Conservation (phyloP, 2,888 invertebrate species). For the Apoderus coryli region DNA sequence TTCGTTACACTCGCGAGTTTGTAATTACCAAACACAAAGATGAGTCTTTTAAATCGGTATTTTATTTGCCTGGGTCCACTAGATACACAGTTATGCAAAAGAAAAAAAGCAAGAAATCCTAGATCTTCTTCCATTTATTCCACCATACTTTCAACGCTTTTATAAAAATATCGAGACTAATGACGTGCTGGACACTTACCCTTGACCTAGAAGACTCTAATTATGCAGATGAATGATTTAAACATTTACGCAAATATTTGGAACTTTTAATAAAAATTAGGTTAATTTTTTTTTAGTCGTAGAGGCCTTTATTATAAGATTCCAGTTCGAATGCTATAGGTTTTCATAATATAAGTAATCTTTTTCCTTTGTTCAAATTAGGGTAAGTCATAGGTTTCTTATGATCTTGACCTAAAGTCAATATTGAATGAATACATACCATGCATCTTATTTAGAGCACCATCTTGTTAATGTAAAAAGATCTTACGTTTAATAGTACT, state of each 20-base stretch:
- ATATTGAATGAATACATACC: slow-evolving; percentile 1
- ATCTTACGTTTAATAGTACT: slow-evolving; percentile 1
- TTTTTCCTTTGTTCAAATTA: slow-evolving; percentile 2
- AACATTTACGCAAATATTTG: slow-evolving; percentile 2
- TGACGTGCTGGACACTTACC: too few species aligned
- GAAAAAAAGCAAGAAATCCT: too few species aligned
- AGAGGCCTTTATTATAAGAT: background rate
- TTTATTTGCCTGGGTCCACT: too few species aligned
- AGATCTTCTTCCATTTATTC: too few species aligned
- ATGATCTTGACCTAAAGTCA: background rate
- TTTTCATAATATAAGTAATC: slow-evolving; percentile 1
- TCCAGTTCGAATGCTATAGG: background rate
- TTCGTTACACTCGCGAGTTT: too few species aligned
- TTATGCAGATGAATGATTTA: too few species aligned
- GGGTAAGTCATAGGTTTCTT: slow-evolving; percentile 1
- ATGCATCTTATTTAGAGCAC: slow-evolving; percentile 2
- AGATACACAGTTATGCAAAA: too few species aligned
- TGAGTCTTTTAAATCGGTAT: too few species aligned
- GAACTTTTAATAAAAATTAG: slow-evolving; percentile 1
- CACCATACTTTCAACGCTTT: too few species aligned
- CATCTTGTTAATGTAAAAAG: slow-evolving; percentile 2
- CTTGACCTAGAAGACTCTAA: too few species aligned
- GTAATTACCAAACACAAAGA: too few species aligned
- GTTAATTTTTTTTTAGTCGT: background rate
- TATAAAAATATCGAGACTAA: too few species aligned